These are phyloP conservation scores for Amphilophus citrinellus DNA, from an alignment of 2,113 vertebrate species.

Conservation along the genomic window DNA sequence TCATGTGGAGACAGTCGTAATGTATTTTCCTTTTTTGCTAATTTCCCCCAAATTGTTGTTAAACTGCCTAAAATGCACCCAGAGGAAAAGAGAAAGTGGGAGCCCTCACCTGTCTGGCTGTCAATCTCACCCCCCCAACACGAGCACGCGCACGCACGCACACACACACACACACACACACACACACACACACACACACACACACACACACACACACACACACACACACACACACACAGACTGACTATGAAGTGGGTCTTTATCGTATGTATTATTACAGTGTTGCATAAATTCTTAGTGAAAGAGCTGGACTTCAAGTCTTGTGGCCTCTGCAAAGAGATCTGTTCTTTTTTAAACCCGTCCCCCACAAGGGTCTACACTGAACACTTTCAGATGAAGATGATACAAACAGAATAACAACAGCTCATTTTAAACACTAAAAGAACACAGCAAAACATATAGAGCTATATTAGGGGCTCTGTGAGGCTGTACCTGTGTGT, in stretches of 20 bases:
- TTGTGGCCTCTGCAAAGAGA: no score
- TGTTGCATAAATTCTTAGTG: not conserved
- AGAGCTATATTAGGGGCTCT: not conserved
- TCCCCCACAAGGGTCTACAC: not conserved
- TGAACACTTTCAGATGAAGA: conserved; percentile 32
- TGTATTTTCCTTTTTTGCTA: conserved; percentile 14
- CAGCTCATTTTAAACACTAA: not conserved
- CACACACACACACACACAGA: not conserved
- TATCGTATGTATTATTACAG: not conserved
- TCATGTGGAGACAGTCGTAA: conserved; percentile 23
- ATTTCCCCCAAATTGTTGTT: conserved; percentile 49
- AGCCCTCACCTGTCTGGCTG: conserved; percentile 22
- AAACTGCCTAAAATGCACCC: conserved; percentile 49
- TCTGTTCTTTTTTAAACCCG: no score
- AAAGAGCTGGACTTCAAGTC: not conserved
- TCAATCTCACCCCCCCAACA: conserved; percentile 18
- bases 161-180: not conserved
- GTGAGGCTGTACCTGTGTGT: not conserved
- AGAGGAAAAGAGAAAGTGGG: conserved; percentile 18
- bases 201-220: no score
- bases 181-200: no score
- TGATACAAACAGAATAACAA: not conserved
- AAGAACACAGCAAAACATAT: not conserved
- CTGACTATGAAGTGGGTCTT: conserved; percentile 10
- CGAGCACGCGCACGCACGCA: not conserved